Evolutionary conservation across 2,888 invertebrate genomes (phyloP), one percentile per base, ranked within the genome.

Genomic region (Aleiodes leptofemur): DNA sequence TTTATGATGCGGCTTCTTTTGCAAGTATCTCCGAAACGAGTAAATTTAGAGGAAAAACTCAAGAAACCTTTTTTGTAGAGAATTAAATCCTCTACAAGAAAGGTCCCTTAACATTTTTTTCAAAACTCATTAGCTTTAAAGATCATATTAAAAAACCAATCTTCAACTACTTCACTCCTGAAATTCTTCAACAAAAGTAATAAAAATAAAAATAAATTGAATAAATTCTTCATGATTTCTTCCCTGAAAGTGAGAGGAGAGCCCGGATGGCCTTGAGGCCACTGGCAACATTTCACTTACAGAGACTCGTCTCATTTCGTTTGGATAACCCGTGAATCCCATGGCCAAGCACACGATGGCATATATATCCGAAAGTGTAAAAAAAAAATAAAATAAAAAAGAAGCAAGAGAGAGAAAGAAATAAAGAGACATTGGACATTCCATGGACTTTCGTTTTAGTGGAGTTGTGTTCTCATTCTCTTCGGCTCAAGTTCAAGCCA

Each of bases 191-290:
- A 43, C 43, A 43, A 43, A 43, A 43, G 43, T 43, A 9, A 23
- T 43, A 11, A 64, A 6, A 48, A 23, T 48, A 43, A 64, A 48
- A 48, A 64, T 3, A 31, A 31, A 16, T 7, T 38, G 13, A 16
- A 48, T 23, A 23, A 34, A 43, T 14, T 64, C 48, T 64, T 48
- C 16, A 64, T 43, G 43, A 64, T 64, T 43, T 64, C 64, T 64
- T 51, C 51, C 51, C 83, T 74, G 82, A 86, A 86, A 86, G 86
- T 85, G 85, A 86, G 86, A 86, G 83, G 84, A 82, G 82, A 80
- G 83, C 77, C 82, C 78, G 74, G 83, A 82, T 83, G 85, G 86
- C 86, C 86, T 86, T 86, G 86, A 83, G 74, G 81, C 79, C 77
- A 77, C 77, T 77, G 76, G 77, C 77, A 84, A 83, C 84, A 84